Evolutionary conservation across 1,140 invertebrate genomes (phyloP).

Genomic region (Heliconius melpomene): DNA sequence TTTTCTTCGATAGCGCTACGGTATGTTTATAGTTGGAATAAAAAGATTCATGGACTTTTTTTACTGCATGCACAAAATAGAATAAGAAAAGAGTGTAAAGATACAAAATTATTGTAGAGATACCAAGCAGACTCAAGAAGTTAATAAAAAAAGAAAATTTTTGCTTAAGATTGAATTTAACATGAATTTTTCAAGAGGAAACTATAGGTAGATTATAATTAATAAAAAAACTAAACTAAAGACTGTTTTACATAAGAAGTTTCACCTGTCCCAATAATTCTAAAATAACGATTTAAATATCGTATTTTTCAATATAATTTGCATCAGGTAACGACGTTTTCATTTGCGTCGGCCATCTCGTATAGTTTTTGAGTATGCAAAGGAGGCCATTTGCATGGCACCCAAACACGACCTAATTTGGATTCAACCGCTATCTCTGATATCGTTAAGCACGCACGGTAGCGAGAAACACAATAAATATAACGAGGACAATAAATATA

Average conservation of each 20-base stretch:
- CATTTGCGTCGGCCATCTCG: slow-evolving; percentile 52
- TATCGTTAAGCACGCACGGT: slow-evolving; percentile 76
- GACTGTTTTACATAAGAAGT: slow-evolving; percentile 29
- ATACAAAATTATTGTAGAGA: background rate
- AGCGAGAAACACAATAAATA: slow-evolving; percentile 78
- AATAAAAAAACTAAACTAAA: slow-evolving; percentile 18
- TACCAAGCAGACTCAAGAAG: background rate
- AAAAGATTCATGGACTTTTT: background rate
- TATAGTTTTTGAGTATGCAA: slow-evolving; percentile 60
- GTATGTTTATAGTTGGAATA: background rate
- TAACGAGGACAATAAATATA: slow-evolving; percentile 79
- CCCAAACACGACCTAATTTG: slow-evolving; percentile 75
- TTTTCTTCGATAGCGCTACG: slow-evolving; percentile 14
- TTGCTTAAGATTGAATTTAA: background rate
- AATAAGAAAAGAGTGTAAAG: background rate
- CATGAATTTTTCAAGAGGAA: background rate
- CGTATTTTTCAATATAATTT: slow-evolving; percentile 44
- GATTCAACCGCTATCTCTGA: slow-evolving; percentile 67
- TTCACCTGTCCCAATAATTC: slow-evolving; percentile 37
- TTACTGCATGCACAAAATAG: background rate
- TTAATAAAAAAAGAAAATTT: background rate
- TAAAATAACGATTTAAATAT: slow-evolving; percentile 37
- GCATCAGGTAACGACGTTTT: slow-evolving; percentile 68
- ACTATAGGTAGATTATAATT: background rate
- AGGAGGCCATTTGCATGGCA: slow-evolving; percentile 70